Conservation (phyloP, 2,888 invertebrate species). For the Tinea pellionella region DNA sequence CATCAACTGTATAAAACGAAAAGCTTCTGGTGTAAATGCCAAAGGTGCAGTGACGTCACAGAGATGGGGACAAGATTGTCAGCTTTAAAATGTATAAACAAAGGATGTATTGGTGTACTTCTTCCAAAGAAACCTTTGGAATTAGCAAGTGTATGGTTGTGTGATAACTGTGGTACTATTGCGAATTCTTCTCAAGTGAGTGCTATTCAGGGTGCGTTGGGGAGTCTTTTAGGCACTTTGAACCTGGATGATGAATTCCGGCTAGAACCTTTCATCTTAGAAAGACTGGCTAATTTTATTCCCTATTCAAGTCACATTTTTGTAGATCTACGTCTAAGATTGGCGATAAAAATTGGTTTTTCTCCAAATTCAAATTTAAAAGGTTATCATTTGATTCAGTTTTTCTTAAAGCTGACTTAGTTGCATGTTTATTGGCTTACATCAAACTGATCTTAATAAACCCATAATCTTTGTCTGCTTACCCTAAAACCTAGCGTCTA, state of each 20-base stretch:
- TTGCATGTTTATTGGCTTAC: neutral
- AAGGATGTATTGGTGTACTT: slow-evolving; percentile 61
- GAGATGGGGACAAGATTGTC: slow-evolving; percentile 71
- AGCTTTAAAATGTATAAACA: slow-evolving; percentile 63
- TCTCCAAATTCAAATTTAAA: slow-evolving; percentile 32
- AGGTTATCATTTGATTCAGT: slow-evolving; percentile 31
- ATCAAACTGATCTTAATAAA: too few relatives aligned
- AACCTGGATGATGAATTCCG: slow-evolving; percentile 52
- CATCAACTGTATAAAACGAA: slow-evolving; percentile 72
- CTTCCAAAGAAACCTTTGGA: slow-evolving; percentile 63
- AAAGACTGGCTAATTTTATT: slow-evolving; percentile 40
- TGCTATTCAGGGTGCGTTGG: slow-evolving; percentile 55
- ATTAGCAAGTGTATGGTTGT: slow-evolving; percentile 62
- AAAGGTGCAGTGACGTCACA: slow-evolving; percentile 71
- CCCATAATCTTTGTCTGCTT: too few relatives aligned
- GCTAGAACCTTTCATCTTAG: slow-evolving; percentile 42
- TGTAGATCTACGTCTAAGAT: slow-evolving; percentile 42
- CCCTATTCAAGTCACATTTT: slow-evolving; percentile 50
- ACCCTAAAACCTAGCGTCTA: too few relatives aligned
- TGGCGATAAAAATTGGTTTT: slow-evolving; percentile 41
- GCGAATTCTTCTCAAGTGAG: slow-evolving; percentile 53
- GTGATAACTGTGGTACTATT: slow-evolving; percentile 56
- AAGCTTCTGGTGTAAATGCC: slow-evolving; percentile 74
- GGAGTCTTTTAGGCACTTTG: slow-evolving; percentile 62
- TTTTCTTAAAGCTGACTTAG: neutral